Base-by-base conservation (phyloP, 2,113 vertebrate genomes). In the Oryzias celebensis region DNA sequence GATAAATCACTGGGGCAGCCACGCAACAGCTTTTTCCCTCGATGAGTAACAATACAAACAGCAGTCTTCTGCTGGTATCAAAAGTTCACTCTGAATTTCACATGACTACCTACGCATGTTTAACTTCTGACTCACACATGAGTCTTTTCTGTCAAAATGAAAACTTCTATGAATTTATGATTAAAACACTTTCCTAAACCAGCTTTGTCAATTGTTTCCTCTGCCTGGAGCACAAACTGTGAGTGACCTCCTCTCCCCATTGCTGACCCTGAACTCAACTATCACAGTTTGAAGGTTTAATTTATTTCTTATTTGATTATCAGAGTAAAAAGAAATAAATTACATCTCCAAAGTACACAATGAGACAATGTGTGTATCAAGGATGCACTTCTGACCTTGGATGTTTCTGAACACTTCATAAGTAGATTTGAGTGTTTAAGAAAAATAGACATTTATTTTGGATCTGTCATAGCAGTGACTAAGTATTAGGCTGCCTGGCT, bases 171-270 rank as follows among this genome's bases (percentile, higher is more conserved):
- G 71, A 87, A 81, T 78, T 60, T 31, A 53, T 68, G 62, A 78
- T 73, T 81, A 69, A 80, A 61, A 45, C 16, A n/a, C 42, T 52
- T 49, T 72, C 46, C 58, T 73, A 62, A 81, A 84, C 60, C 73
- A 57, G 73, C 81, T 72, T 78, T 80, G 71, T 81, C 65, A 77
- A 44, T 54, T 54, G 47, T 61, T 53, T 61, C 55, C 15, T 57
- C 41, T 23, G 78, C 81, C 82, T 52, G 51, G 53, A 85, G 80
- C 74, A 60, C 68, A 71, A 62, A 61, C 23, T 14, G 56, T 56
- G 50, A 44, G 46, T 76, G 82, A 84, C 87, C 81, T 78, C 62
- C 23, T n/a, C 70, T 71, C 78, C 75, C 57, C 28, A 41, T 58
- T 36, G 49, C 45, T 71, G 77, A 84, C 79, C 79, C 24, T 46